These are phyloP conservation scores for Hypocryptadius cinnamomeus DNA, from an alignment of 2,113 vertebrate species.

Conservation along the genomic window DNA sequence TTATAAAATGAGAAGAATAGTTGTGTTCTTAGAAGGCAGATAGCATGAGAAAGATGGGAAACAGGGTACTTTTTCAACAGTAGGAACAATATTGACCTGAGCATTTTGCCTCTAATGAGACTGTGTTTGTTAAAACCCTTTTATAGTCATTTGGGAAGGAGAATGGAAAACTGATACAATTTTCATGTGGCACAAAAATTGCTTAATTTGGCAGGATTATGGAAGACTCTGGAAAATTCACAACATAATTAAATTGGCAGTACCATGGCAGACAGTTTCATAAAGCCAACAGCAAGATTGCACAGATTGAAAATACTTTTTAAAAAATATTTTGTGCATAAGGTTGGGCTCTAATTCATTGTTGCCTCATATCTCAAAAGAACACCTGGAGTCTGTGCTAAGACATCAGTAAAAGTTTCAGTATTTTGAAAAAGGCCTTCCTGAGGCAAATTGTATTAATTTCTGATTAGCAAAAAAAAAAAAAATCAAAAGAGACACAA, in stretches of 20 bases:
- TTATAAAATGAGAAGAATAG: background rate
- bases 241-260: background rate
- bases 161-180: background rate
- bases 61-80: background rate
- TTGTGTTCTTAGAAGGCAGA: background rate
- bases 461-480: background rate
- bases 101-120: background rate
- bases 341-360: background rate
- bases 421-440: background rate
- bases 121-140: background rate
- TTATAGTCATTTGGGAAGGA: background rate
- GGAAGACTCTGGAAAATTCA: background rate
- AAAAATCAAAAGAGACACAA: background rate
- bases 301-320: background rate
- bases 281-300: background rate
- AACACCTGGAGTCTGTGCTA: background rate
- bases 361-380: background rate
- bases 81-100: background rate
- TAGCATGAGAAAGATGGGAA: background rate
- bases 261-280: background rate
- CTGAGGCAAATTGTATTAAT: background rate
- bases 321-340: background rate
- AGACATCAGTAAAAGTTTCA: background rate
- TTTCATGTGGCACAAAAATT: background rate
- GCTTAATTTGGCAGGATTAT: background rate